Conservation (phyloP, 2,797 vertebrate species). For the Myotis daubentonii region DNA sequence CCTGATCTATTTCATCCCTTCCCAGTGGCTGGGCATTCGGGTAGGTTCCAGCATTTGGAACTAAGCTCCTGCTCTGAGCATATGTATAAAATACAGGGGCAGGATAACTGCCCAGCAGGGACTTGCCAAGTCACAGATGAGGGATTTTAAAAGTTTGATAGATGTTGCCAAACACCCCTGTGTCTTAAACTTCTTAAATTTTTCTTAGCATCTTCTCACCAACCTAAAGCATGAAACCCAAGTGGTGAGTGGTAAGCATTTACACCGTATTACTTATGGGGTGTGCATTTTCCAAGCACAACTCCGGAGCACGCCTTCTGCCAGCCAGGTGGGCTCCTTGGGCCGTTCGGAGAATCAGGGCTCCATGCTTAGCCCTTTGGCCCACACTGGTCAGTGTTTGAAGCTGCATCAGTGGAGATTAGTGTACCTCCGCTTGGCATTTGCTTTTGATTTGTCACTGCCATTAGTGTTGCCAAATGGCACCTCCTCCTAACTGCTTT, state of each 20-base stretch:
- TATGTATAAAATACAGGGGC: background rate
- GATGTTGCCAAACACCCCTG: background rate
- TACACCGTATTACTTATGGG: background rate
- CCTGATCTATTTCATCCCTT: background rate
- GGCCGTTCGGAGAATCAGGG: background rate
- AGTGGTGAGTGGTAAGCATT: background rate
- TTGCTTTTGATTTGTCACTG: background rate
- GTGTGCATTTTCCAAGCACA: background rate
- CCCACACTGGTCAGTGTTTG: background rate
- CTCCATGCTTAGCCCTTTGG: background rate
- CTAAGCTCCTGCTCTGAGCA: background rate
- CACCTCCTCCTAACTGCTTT: background rate
- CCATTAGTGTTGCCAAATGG: background rate
- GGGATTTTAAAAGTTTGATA: background rate
- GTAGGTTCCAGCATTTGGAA: background rate
- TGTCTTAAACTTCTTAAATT: background rate
- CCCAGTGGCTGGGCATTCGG: background rate
- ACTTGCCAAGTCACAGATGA: background rate
- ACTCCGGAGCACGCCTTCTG: background rate
- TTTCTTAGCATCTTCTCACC: background rate
- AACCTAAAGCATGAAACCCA: background rate
- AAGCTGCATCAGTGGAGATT: background rate
- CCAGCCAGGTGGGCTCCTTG: background rate
- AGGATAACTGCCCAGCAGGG: background rate
- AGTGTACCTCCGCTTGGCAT: background rate